A percentile compares a stretch with the other conserved stretches of the same genome.
These are phyloP conservation scores for Fragum whitleyi DNA, from an alignment of 2,888 invertebrate genomes.

Conservation along the genomic window DNA sequence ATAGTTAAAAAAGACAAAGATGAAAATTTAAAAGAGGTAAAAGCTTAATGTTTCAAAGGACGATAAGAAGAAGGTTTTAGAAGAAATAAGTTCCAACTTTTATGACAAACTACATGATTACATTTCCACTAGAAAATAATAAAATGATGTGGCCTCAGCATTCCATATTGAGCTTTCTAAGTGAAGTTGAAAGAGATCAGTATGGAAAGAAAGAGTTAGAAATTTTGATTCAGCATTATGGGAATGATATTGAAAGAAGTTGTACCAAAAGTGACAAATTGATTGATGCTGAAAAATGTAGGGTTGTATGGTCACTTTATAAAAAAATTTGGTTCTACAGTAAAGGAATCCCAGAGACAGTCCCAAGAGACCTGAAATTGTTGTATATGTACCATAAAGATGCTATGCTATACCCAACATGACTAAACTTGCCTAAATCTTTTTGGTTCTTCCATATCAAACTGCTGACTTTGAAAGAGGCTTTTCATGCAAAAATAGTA, in stretches of 20 bases:
- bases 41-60: constrained; percentile 5
- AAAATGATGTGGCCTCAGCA: constrained; percentile 5
- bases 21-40: constrained; percentile 6
- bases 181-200: constrained; percentile 2
- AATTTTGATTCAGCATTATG: constrained; percentile 10
- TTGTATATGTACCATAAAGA: constrained; percentile 9
- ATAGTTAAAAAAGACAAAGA: constrained; percentile 18
- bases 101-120: constrained; percentile 15
- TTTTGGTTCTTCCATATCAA: constrained; percentile 4
- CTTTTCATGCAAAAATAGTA: constrained; percentile 1
- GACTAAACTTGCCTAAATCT: background rate
- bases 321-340: background rate
- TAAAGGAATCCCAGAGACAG: background rate
- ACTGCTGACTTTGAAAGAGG: background rate
- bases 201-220: constrained; percentile 6
- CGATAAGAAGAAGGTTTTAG: constrained; percentile 1
- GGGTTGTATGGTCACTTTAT: background rate
- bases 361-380: background rate
- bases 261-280: background rate
- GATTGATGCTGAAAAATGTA: constrained; percentile 13
- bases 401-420: constrained; percentile 6
- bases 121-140: background rate
- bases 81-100: background rate
- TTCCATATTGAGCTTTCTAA: constrained; percentile 9
- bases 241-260: background rate